Evolutionary conservation across 2,113 vertebrate species (phyloP).

Genomic region (Hypocryptadius cinnamomeus): DNA sequence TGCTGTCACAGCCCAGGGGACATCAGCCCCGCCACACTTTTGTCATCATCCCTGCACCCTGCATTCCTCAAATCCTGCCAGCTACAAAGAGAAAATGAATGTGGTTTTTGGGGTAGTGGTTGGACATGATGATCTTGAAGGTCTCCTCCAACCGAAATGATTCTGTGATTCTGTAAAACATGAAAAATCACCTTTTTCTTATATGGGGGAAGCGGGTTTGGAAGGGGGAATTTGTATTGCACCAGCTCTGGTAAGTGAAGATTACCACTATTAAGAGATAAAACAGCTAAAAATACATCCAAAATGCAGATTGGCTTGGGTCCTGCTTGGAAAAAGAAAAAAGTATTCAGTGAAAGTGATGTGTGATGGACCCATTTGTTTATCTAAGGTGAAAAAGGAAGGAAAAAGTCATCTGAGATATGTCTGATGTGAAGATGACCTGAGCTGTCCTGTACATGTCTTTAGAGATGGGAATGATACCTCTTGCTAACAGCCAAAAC

Average conservation of each 20-base stretch:
- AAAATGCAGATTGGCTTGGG: not conserved
- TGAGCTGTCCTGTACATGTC: not conserved
- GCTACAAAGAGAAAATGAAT: not conserved
- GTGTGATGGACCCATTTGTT: not conserved
- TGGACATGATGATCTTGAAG: not conserved
- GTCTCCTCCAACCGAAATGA: not conserved
- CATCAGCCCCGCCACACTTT: rapidly evolving
- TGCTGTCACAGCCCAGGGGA: not conserved
- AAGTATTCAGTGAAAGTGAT: not conserved
- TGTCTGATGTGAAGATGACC: not conserved
- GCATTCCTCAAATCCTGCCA: not conserved
- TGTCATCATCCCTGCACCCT: not conserved
- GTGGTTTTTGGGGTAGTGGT: no score
- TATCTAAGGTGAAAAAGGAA: not conserved
- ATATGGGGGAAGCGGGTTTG: not conserved
- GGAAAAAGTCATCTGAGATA: not conserved
- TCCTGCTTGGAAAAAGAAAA: not conserved
- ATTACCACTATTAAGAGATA: not conserved
- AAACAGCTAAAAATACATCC: not conserved
- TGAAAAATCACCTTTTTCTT: not conserved
- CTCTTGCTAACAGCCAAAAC: not conserved
- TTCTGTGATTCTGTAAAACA: not conserved
- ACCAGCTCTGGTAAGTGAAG: not conserved
- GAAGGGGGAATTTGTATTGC: not conserved
- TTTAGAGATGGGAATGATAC: not conserved